These are phyloP conservation scores for Cromileptes altivelis DNA, from an alignment of 2,113 vertebrate species.

Conservation along the genomic window DNA sequence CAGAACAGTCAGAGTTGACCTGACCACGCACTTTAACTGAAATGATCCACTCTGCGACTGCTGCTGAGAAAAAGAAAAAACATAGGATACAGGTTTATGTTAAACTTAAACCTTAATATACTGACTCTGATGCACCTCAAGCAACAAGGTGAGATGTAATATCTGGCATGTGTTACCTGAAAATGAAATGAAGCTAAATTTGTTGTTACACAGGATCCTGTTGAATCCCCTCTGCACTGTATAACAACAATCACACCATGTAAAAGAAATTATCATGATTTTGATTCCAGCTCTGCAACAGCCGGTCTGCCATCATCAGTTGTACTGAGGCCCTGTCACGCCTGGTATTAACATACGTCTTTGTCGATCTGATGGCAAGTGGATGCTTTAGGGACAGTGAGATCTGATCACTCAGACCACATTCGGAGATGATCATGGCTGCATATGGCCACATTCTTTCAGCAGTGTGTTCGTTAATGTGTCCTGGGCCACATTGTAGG, in stretches of 20 bases:
- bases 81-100: neutral
- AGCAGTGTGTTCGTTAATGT: no score
- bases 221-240: neutral
- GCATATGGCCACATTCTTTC: no score
- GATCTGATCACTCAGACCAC: no score
- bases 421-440: no score
- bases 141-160: neutral
- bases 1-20: no score
- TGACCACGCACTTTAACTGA: no score
- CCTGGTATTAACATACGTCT: no score
- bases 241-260: neutral
- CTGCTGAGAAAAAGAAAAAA: no score
- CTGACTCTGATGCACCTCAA: neutral
- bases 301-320: neutral
- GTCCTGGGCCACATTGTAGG: no score
- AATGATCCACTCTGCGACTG: no score
- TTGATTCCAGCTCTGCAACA: neutral
- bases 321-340: neutral
- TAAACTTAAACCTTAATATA: neutral
- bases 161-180: neutral
- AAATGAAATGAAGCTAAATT: neutral
- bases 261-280: neutral
- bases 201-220: neutral
- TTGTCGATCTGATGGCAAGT: no score
- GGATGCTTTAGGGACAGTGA: no score